Base-by-base conservation (phyloP, 1,140 invertebrate species). In the Drosophila arizonae region DNA sequence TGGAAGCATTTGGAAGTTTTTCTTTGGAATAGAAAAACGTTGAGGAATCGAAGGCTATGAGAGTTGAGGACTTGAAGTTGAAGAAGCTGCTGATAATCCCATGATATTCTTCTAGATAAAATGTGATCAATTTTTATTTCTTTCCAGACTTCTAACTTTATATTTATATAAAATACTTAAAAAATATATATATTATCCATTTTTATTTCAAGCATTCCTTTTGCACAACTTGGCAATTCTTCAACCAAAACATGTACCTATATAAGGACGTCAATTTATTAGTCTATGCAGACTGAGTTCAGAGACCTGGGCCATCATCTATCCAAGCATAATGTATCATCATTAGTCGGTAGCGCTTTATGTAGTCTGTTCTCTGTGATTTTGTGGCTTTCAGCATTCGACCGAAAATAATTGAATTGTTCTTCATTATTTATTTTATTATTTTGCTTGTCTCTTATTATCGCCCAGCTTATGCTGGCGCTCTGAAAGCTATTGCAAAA, bases 351-450 rank as follows among this genome's bases (percentile, higher is more conserved):
- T 46, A 50, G 57, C 76, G 76, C 60, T 72, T 68, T 58, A 63
- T 52, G 39, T 67, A 46, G 43, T 63, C 58, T 66, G 13, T 58
- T 24, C 41, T 1, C 51, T 43, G 56, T 76, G 78, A 86, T 81
- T 86, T 75, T 55, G 71, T 79, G 65, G 81, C 82, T 86, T 86
- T 87, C 78, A 86, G 76, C 76, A 77, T 65, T 72, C 60, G 64
- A 50, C 76, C 68, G 46, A 82, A 76, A 84, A 88, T 88, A 88
- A 88, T 88, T 88, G 84, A 88, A 88, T 88, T 88, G 84, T 84
- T 88, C 67, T 76, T 88, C 71, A 87, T 88, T 88, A 88, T 88
- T 88, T 88, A 88, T 88, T 88, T 88, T 88, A 88, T 88, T 84
- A 87, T 87, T 88, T 88, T 72, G 67, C 84, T 88, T 84, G 84